phyloP scores from a whole-genome alignment of 2,113 vertebrate genomes.

The Hiodon tergisus region DNA sequence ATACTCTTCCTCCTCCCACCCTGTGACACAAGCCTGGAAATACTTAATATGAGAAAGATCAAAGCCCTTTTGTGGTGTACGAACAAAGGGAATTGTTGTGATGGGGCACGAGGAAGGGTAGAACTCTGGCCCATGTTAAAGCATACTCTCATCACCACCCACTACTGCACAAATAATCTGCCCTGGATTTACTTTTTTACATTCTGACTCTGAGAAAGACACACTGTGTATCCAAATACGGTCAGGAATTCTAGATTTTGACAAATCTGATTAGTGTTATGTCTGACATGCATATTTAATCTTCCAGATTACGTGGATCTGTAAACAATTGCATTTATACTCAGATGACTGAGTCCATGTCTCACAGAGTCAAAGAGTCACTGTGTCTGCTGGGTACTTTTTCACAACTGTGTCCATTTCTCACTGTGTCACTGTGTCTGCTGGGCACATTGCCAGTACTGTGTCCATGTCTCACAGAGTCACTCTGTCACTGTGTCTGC shows the following conservation, averaged over 20 bases:
- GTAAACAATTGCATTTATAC: too few species aligned
- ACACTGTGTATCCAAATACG: slow-evolving; percentile 32
- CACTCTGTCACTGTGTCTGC: too few species aligned
- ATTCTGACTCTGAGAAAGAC: slow-evolving; percentile 25
- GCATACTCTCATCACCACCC: slow-evolving; percentile 45
- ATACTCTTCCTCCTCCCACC: slow-evolving; percentile 71
- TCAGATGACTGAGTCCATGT: too few species aligned
- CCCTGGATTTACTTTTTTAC: slow-evolving; percentile 15
- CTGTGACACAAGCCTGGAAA: slow-evolving; percentile 80
- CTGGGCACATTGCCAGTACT: too few species aligned
- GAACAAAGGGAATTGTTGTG: slow-evolving; percentile 80
- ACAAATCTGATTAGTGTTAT: neutral
- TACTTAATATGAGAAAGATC: slow-evolving; percentile 82
- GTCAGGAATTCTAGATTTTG: neutral
- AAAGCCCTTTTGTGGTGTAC: slow-evolving; percentile 71
- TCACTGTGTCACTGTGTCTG: too few species aligned
- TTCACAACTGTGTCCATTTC: too few species aligned
- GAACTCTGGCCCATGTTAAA: slow-evolving; percentile 64
- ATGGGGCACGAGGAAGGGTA: slow-evolving; percentile 62
- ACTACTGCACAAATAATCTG: slow-evolving; percentile 18
- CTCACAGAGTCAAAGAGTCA: too few species aligned
- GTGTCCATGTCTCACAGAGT: too few species aligned
- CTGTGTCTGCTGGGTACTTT: too few species aligned
- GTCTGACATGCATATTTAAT: too few species aligned
- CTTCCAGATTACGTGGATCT: too few species aligned